phyloP scores from a whole-genome alignment of 2,113 vertebrate species.

The Prietella phreatophila region DNA sequence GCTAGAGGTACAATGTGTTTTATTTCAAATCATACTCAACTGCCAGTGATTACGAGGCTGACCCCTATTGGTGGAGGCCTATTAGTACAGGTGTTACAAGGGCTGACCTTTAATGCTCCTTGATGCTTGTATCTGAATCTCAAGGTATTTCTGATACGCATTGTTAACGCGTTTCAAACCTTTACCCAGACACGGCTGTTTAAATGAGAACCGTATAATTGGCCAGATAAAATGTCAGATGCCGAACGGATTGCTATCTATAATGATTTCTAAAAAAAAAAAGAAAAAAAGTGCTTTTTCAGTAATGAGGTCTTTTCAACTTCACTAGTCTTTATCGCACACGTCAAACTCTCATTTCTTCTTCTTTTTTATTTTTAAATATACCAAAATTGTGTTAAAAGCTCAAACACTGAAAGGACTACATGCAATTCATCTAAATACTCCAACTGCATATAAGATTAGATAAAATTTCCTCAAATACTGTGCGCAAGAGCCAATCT shows the following conservation, averaged over 20 bases:
- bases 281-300: not conserved
- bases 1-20: conserved; percentile 7
- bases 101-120: not conserved
- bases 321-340: not conserved
- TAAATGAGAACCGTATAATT: not conserved
- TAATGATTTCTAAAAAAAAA: not conserved
- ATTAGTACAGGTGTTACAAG: not conserved
- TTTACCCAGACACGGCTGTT: not conserved
- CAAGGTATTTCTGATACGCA: not conserved
- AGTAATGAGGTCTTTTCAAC: not conserved
- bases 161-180: not conserved
- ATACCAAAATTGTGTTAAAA: not conserved
- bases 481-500: not conserved
- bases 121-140: not conserved
- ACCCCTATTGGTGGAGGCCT: conserved; percentile 47
- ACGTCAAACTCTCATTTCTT: not conserved
- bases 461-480: not conserved
- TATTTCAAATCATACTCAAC: not conserved
- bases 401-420: not conserved
- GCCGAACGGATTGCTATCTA: not conserved
- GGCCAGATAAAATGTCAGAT: not conserved
- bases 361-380: not conserved
- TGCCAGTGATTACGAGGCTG: conserved; percentile 41
- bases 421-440: not conserved
- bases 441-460: not conserved